Base-by-base conservation (phyloP, 2,113 vertebrate genomes). In the Cryptoleucopteryx plumbea region DNA sequence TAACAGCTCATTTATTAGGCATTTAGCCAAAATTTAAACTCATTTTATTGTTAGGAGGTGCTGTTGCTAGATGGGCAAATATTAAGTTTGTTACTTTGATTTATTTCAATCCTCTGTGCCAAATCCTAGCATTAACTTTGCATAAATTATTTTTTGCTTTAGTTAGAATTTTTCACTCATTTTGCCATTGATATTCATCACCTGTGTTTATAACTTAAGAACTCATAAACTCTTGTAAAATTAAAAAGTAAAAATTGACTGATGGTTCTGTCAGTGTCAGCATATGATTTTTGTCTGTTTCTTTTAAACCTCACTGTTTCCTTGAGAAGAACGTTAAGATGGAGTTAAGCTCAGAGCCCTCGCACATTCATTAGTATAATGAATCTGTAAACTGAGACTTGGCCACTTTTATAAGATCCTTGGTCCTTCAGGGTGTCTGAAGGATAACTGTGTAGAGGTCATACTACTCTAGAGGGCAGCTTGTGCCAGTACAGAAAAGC, bases 1-100 rank as follows among this genome's bases (percentile, higher is more conserved):
- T 93, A 93, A 95, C 88, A 93, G 52, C 82, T 87, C 45, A 31
- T 87, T 95, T 94, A 70, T 94, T 96, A 91, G 91, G 88, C 95
- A 45, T 66, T 85, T 79, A 70, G 95, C 94, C 96, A 88, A 70
- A 80, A 93, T 86, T 93, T 93, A 78, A 89, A 84, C 75, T 92
- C 48, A 45, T 93, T 94, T 93, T 83, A 67, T 88, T 90, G 84
- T 88, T 59, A 40, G 82, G 80, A 93, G 70, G 59, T 95, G 85
- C 67, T 65, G 87, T 83, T 84, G 68, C 71, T 87, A 94, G 80
- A 93, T 74, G 88, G 82, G 67, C 90, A 73, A 82, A 81, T 81
- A 88, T 94, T 92, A 96, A 95, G 79, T 93, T 79, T 85, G 67
- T 91, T 67, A 59, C 92, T 82, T 88, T 89, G 86, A 95, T 94